Conservation (phyloP, 2,113 vertebrate species). For the Gila orcuttii region DNA sequence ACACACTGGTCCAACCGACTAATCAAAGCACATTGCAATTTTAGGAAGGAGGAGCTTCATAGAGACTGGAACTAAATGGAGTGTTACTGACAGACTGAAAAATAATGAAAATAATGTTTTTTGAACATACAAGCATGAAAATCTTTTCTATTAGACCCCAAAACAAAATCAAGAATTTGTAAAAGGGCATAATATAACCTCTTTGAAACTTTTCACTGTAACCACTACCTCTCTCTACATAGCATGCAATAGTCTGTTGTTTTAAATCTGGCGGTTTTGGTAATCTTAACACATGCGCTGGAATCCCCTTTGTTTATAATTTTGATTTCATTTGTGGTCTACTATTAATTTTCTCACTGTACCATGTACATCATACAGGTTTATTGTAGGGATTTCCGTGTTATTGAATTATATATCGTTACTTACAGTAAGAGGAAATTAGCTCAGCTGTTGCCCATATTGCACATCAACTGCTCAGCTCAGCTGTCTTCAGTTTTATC, state of each 20-base stretch:
- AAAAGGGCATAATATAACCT: too few species aligned
- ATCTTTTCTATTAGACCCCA: too few species aligned
- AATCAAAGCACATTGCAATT: too few species aligned
- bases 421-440: not conserved
- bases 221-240: not conserved
- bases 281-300: not conserved
- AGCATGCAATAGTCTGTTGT: not conserved
- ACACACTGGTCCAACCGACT: too few species aligned
- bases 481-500: not conserved
- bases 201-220: not conserved
- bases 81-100: too few species aligned
- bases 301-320: not conserved
- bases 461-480: not conserved
- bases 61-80: too few species aligned
- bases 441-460: not conserved
- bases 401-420: not conserved
- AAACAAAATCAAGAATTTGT: too few species aligned
- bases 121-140: too few species aligned
- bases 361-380: not conserved
- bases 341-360: not conserved
- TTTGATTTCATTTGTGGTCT: not conserved
- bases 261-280: not conserved
- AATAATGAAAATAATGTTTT: too few species aligned
- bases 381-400: slow-evolving; percentile 9
- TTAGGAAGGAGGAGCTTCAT: too few species aligned